Base-by-base conservation (phyloP, 2,888 invertebrate species). In the Ochropacha duplaris region DNA sequence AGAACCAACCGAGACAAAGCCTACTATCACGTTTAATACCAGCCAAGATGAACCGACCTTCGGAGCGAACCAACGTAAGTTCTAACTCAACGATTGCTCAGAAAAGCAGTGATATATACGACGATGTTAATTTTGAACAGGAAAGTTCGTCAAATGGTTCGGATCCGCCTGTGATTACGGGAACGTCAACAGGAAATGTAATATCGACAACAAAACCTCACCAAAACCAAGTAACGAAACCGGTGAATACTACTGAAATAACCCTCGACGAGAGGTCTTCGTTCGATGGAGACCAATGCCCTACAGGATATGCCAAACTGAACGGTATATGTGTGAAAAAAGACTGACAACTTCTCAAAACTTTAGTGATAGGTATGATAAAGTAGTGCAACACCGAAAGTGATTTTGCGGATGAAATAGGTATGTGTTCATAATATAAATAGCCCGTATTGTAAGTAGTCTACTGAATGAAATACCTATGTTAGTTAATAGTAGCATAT, bases 271-370 rank as follows among this genome's bases (percentile, higher is more conserved):
- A 83, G 39, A 68, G 87, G 34, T 71, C 84, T 6, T 77, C 77
- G 2, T 87, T 88, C 59, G 74, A 69, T 12, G 88, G 81, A 4
- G 85, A 87, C 56, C 67, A 70, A 22, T 88, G 88, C 59, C 81
- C 88, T 0, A 68, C 76, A 0, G 87, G 85, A 6, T 76, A 68
- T 22, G 74, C 76, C 5, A 83, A 68, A 68, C 62, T 87, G n/a
- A 79, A 83, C 57, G 87, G 78, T 16, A 68, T 73, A 60, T 88
- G 88, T 69, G 79, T 84, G 11, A 63, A 68, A 54, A 64, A 62
- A 24, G 81, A 82, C 56, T 71, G 71, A 64, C 28, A 56, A n/a
- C n/a, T n/a, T 36, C 22, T 44, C 52, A 49, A 14, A 22, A 16
- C 50, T 50, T 50, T 56, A 60, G 49, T 59, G 26, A n/a, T 36